A percentile compares a stretch with the other conserved stretches of the same genome.
These are phyloP conservation scores for Argyra leucocephala DNA, from an alignment of 2,888 invertebrate species.

Conservation along the genomic window DNA sequence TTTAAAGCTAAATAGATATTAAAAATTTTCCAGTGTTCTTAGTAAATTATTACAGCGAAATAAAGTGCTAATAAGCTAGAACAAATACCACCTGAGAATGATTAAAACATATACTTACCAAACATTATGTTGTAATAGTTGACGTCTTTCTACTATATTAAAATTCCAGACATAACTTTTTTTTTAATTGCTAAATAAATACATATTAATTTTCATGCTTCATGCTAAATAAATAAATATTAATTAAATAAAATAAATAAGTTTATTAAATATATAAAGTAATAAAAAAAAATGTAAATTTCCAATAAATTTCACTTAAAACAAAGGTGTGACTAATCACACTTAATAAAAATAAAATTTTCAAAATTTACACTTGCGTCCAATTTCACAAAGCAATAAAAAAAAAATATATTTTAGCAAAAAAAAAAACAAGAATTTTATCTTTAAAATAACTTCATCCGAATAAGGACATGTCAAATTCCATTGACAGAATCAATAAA, in stretches of 20 bases:
- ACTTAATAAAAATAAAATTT: background rate
- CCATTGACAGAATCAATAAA: constrained; percentile 6
- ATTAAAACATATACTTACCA: too few species aligned
- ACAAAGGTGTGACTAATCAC: constrained; percentile 3
- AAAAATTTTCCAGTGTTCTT: too few species aligned
- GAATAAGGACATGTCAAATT: background rate
- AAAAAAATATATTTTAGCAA: background rate
- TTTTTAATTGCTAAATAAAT: too few species aligned
- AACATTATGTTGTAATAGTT: too few species aligned
- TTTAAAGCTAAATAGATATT: too few species aligned
- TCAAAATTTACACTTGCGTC: background rate
- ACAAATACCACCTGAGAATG: too few species aligned
- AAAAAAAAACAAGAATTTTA: background rate
- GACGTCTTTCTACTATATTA: too few species aligned
- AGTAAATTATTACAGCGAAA: too few species aligned
- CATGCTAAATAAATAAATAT: too few species aligned
- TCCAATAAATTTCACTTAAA: background rate
- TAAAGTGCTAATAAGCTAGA: too few species aligned
- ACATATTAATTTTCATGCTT: too few species aligned
- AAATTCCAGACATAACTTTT: too few species aligned
- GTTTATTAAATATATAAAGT: background rate
- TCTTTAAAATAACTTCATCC: background rate
- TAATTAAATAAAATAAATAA: background rate
- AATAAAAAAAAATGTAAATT: background rate
- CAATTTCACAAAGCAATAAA: background rate